Evolutionary conservation across 2,113 vertebrate genomes (phyloP).

Genomic region (Promerops cafer): DNA sequence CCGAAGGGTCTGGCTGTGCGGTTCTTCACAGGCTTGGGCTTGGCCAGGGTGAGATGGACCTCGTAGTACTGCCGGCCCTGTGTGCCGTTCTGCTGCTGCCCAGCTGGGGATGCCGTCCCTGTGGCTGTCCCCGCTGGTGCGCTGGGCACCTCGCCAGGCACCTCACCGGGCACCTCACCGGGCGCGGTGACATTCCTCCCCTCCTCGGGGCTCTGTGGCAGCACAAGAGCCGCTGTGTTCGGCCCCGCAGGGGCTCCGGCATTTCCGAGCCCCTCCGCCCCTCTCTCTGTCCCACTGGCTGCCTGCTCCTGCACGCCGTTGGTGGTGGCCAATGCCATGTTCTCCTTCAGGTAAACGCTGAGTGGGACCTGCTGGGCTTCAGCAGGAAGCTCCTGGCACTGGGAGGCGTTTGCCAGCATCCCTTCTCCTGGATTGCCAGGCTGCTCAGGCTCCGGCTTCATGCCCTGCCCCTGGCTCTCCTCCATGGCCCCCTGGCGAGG

Average conservation of each 20-base stretch:
- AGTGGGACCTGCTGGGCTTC: constrained; percentile 52
- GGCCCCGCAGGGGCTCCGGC: neutral
- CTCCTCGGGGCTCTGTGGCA: neutral
- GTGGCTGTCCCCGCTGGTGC: neutral
- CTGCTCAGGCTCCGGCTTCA: neutral
- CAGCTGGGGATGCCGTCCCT: fast-evolving
- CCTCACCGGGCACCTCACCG: neutral
- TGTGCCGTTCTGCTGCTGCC: neutral
- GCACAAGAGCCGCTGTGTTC: fast-evolving
- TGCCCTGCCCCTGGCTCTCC: constrained; percentile 48
- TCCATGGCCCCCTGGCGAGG: constrained; percentile 61
- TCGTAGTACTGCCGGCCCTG: constrained; percentile 66
- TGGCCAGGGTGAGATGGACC: constrained; percentile 76
- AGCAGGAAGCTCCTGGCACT: neutral
- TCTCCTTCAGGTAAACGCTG: constrained; percentile 76
- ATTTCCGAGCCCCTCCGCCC: neutral
- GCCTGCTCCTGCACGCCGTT: constrained; percentile 60
- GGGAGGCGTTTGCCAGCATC: constrained; percentile 28
- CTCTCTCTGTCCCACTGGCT: neutral
- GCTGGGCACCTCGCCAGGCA: neutral
- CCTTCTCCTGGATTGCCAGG: neutral
- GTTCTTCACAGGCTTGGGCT: constrained; percentile 79
- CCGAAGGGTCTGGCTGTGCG: constrained; percentile 91
- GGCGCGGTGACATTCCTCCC: neutral
- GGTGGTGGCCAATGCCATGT: constrained; percentile 46